Evolutionary conservation across 2,888 invertebrate species (phyloP).

Genomic region (Drosophila mercatorum): DNA sequence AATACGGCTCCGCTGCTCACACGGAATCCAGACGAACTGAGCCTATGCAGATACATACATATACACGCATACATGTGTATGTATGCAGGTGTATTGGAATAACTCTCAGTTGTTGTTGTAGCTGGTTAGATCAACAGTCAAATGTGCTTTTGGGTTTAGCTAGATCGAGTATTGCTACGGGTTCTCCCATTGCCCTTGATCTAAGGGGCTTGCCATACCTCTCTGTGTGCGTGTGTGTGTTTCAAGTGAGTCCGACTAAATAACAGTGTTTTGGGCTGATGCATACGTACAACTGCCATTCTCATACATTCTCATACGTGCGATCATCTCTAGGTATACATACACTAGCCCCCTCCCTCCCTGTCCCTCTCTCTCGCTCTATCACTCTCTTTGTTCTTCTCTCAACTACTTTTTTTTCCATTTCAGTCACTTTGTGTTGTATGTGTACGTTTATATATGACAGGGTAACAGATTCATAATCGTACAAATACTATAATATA

Average conservation of each 20-base stretch:
- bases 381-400: background rate
- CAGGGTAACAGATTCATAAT: conserved; percentile 9
- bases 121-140: background rate
- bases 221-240: conserved; percentile 40
- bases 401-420: background rate
- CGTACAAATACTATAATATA: background rate
- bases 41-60: background rate
- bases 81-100: conserved; percentile 4
- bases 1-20: background rate
- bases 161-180: background rate
- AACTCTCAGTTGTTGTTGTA: background rate
- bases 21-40: background rate
- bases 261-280: background rate
- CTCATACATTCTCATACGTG: conserved; percentile 1
- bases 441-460: conserved; percentile 1
- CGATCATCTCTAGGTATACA: background rate
- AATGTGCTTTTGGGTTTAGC: conserved; percentile 12
- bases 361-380: background rate
- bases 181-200: background rate
- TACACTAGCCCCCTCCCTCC: background rate
- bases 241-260: conserved; percentile 16
- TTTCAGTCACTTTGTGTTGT: conserved; percentile 5
- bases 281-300: background rate
- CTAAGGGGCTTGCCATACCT: conserved; percentile 3
- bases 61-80: background rate